Conservation (phyloP, 2,797 vertebrate species). For the Allenopithecus nigroviridis region DNA sequence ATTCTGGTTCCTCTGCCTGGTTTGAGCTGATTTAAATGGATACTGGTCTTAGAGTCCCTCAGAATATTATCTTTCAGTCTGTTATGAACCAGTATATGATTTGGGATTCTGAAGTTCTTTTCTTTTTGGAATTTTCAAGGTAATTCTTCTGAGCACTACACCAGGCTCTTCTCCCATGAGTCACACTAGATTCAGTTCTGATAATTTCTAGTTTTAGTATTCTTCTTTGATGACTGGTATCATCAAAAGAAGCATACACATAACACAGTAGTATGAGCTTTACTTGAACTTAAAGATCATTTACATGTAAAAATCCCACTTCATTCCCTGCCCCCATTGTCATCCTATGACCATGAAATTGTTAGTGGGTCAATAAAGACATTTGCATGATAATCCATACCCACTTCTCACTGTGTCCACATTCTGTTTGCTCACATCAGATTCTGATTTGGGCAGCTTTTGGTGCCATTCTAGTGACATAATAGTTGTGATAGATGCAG, state of each 20-base stretch:
- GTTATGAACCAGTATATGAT: neutral
- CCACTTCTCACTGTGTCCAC: neutral
- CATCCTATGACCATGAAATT: neutral
- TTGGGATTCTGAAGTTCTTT: neutral
- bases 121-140: neutral
- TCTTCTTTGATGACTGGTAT: neutral
- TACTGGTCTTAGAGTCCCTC: neutral
- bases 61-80: neutral
- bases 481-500: neutral
- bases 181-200: neutral
- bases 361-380: neutral
- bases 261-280: neutral
- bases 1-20: neutral
- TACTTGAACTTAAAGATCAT: neutral
- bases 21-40: neutral
- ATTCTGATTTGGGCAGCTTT: neutral
- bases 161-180: neutral
- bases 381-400: neutral
- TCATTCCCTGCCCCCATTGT: neutral
- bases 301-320: neutral
- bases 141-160: neutral
- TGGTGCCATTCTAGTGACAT: neutral
- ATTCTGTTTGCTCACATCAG: neutral
- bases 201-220: neutral
- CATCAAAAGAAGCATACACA: neutral